Evolutionary conservation across 2,888 invertebrate species (phyloP), one percentile per base, ranked within the genome.

Genomic region (Habroteleia sp.): DNA sequence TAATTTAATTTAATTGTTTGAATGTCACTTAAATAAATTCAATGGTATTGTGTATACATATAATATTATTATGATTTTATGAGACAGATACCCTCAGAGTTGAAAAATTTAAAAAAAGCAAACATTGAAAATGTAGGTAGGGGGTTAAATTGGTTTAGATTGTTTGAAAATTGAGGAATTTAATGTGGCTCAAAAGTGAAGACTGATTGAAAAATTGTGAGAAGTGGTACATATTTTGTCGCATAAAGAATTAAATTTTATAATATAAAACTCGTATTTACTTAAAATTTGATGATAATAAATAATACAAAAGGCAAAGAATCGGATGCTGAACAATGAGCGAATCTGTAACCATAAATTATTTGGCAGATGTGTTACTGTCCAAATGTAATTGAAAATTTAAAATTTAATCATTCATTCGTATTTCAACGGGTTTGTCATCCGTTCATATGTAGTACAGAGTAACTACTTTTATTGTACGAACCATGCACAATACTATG

Each of bases 371-470:
- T n/a, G 68, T 3, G 41, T 23, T 31, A 48, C 58, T 58, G 68
- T 58, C 58, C 29, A 56, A 68, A 68, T 68, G 58, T 68, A 68
- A 58, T 58, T 48, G 58, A 56, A 68, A 68, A 58, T 68, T 68
- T 56, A 68, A 68, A 68, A 68, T 58, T 68, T 68, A 68, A 56
- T 58, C 68, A 46, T 68, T 66, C 25, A 56, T 56, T 48, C 66
- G 29, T 68, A 68, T 56, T 58, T 58, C 48, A 31, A 29, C 25
- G 48, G 41, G 58, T 68, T 41, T 58, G 68, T 58, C 48, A 68
- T 48, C 23, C 41, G 58, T 50, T 68, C 50, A 68, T 58, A 46
- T 33, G 50, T 68, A 23, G 37, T 14, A 14, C 29, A 20, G n/a
- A n/a, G 46, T 31, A 14, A 48, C 35, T 46, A 52, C 66, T 68